phyloP scores from a whole-genome alignment of 1,140 invertebrate species.

The Drosophila leontia region DNA sequence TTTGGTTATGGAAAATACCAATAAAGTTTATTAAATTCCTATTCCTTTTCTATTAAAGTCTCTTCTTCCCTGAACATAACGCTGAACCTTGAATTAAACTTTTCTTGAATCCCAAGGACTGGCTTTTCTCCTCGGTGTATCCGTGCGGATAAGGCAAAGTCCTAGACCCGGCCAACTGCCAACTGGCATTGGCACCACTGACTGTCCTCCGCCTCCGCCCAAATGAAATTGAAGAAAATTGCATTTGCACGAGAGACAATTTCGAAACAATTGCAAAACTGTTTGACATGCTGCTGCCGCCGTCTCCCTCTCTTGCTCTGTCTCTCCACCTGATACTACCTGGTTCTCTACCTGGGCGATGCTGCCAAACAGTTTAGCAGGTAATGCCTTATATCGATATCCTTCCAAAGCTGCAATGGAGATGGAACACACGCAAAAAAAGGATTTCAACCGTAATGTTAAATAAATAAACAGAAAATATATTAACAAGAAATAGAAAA shows the following conservation, averaged over 20 bases:
- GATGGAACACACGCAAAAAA: not conserved
- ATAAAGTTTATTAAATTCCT: not conserved
- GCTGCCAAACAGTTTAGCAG: conserved; percentile 83
- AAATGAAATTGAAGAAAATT: conserved; percentile 84
- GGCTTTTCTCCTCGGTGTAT: conserved; percentile 25
- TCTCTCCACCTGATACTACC: conserved; percentile 12
- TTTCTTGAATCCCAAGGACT: not conserved
- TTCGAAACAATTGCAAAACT: conserved; percentile 84
- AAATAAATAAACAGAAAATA: not conserved
- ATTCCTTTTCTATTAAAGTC: not conserved
- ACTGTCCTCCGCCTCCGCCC: conserved; percentile 64
- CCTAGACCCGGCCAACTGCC: conserved; percentile 57
- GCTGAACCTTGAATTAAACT: conserved; percentile 3
- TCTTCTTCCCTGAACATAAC: not conserved
- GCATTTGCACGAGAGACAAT: conserved; percentile 84
- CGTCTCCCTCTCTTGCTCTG: conserved; percentile 7
- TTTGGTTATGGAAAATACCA: not conserved
- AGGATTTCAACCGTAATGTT: too few species aligned
- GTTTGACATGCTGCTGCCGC: conserved; percentile 76
- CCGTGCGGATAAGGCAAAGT: conserved; percentile 32
- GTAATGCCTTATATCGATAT: conserved; percentile 84
- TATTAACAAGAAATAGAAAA: not conserved
- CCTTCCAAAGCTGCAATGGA: conserved; percentile 35
- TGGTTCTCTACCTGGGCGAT: conserved; percentile 43
- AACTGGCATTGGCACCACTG: conserved; percentile 63